Evolutionary conservation across 2,113 vertebrate genomes (phyloP).

Genomic region (Psilopogon haemacephalus): DNA sequence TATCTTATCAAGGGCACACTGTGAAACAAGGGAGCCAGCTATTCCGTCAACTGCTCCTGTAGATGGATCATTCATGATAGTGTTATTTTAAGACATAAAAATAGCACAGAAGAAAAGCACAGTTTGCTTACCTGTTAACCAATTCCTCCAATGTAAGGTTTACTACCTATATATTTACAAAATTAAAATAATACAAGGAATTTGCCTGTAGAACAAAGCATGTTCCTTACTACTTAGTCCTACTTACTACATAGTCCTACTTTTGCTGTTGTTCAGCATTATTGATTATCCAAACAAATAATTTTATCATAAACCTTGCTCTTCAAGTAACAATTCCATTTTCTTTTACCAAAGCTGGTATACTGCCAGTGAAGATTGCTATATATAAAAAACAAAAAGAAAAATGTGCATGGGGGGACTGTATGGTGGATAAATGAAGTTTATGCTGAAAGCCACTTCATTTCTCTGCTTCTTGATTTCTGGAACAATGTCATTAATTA

Average conservation of each 20-base stretch:
- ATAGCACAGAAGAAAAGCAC: neutral
- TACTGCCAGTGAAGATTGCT: neutral
- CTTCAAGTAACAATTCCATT: neutral
- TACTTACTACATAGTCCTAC: too few species aligned
- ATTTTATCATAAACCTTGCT: neutral
- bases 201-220: neutral
- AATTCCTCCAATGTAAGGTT: neutral
- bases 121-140: neutral
- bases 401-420: neutral
- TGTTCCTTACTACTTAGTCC: neutral
- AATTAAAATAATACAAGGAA: neutral
- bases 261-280: neutral
- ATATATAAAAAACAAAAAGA: too few species aligned
- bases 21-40: neutral
- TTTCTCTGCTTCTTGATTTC: neutral
- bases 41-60: neutral
- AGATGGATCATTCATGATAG: neutral
- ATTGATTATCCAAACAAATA: neutral
- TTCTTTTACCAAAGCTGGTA: neutral
- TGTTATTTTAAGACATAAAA: neutral
- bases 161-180: neutral
- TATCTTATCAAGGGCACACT: neutral
- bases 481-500: constrained; percentile 8
- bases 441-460: neutral
- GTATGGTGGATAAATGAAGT: neutral